Evolutionary conservation across 2,797 vertebrate species (phyloP).

Genomic region (Rhabdophis nuchalis): DNA sequence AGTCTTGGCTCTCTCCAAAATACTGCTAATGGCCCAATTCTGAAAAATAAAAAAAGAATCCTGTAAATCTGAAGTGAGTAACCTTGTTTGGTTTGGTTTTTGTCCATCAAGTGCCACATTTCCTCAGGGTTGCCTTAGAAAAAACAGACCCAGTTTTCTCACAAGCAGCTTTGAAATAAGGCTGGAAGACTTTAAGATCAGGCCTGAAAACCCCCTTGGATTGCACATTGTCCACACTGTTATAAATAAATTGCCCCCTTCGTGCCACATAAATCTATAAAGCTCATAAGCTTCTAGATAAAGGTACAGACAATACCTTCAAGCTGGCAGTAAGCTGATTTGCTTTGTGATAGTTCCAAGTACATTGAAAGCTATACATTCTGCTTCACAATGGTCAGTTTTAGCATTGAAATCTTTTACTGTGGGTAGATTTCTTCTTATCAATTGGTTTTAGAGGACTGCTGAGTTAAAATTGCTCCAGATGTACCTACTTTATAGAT

Average conservation of each 20-base stretch:
- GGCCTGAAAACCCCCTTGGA: not conserved
- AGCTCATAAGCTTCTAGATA: not conserved
- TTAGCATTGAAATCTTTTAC: not conserved
- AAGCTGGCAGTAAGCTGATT: not conserved
- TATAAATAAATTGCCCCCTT: not conserved
- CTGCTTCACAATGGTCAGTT: not conserved
- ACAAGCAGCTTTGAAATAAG: not conserved
- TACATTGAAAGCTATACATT: not conserved
- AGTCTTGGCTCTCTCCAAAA: not conserved
- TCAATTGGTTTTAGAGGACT: not conserved
- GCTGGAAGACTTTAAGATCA: not conserved
- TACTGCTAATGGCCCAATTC: not conserved
- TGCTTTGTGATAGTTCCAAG: not conserved
- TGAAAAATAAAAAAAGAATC: not conserved
- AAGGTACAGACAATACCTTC: not conserved
- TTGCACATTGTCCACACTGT: not conserved
- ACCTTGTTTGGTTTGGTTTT: not conserved
- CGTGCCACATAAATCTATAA: not conserved
- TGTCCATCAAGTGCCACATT: not conserved
- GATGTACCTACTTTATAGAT: not conserved
- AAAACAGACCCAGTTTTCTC: not conserved
- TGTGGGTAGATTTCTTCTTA: not conserved
- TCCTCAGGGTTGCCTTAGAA: not conserved
- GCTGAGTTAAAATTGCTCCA: not conserved
- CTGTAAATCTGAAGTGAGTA: not conserved